Base-by-base conservation (phyloP, 2,888 invertebrate species). In the Synergus umbraculus region DNA sequence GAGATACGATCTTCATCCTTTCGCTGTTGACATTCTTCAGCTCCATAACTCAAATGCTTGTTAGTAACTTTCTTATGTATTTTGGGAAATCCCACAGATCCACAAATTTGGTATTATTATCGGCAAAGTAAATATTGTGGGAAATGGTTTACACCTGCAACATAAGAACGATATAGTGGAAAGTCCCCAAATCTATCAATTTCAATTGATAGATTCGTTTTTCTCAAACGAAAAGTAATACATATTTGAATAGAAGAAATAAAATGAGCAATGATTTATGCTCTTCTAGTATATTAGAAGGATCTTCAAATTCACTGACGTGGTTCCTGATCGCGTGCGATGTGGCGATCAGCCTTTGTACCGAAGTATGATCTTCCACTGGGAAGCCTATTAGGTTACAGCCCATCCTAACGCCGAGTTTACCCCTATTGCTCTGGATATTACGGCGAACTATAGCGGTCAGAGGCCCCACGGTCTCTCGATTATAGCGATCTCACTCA, bases 301-400 rank as follows among this genome's bases (percentile, higher is more conserved):
- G 89, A 89, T 90, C 89, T 90, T 92, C 90, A 90, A 86, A 88
- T 89, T 87, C 85, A 84, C 86, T 91, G 91, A 92, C 91, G 89
- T 90, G 87, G 84, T 83, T 84, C 88, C 85, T 91, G 91, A 92
- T 92, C 91, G 91, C 91, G 89, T 89, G 91, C 90, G 91, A 92
- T 91, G 91, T 90, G 88, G 89, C 91, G 92, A 91, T 91, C 89
- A 91, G 88, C 89, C 87, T 90, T 92, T 91, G 90, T 91, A 88
- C 87, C 86, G 81, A 88, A 89, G 89, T 88, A 89, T 89, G 91
- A 92, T 92, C 90, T 89, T 90, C 88, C 88, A 88, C 87, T 86
- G 88, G 88, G 88, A 89, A 89, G 89, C 88, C 89, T 92, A 92
- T 92, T 91, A 85, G 87, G 91, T 92, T 92, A 90, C 92, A 82